phyloP scores from a whole-genome alignment of 1,140 invertebrate species.

The Drosophila leontia region DNA sequence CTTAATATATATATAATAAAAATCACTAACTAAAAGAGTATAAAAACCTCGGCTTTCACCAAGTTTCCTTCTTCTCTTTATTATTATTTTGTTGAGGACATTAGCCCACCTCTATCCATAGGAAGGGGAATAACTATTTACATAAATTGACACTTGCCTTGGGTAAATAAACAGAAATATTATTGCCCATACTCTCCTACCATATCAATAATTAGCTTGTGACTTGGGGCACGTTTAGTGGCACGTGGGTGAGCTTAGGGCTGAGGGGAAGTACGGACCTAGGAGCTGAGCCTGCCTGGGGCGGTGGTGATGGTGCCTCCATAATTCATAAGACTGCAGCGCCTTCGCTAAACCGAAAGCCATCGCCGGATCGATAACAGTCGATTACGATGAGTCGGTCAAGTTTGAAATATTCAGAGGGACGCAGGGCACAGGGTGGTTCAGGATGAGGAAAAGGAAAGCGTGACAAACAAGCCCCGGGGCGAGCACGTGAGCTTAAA shows the following conservation, averaged over 20 bases:
- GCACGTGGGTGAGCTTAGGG: conserved; percentile 23
- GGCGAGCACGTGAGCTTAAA: conserved; percentile 48
- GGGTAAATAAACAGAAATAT: conserved; percentile 24
- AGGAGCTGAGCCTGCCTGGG: not conserved
- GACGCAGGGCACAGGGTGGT: not conserved
- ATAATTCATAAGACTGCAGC: conserved; percentile 62
- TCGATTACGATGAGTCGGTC: conserved; percentile 62
- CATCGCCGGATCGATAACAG: conserved; percentile 52
- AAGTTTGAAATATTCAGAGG: conserved; percentile 64
- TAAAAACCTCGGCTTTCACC: not conserved
- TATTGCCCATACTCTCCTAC: conserved; percentile 5
- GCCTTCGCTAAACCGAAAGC: conserved; percentile 26
- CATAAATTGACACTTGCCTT: conserved; percentile 69
- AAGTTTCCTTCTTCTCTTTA: not conserved
- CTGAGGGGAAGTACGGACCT: not conserved
- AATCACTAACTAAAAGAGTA: not conserved
- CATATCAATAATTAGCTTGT: conserved; percentile 47
- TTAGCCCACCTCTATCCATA: conserved; percentile 19
- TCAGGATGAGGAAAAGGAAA: conserved; percentile 26
- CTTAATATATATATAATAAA: not conserved
- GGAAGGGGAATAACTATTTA: conserved; percentile 46
- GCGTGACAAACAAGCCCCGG: conserved; percentile 60
- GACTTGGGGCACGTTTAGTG: conserved; percentile 26
- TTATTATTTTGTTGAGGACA: conserved; percentile 39
- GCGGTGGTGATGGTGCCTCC: conserved; percentile 23